Percentiles rank a stretch among this genome's conserved stretches.
Conservation (phyloP, 1,140 invertebrate genomes). For the Pseudomyrmex pallidus region DNA sequence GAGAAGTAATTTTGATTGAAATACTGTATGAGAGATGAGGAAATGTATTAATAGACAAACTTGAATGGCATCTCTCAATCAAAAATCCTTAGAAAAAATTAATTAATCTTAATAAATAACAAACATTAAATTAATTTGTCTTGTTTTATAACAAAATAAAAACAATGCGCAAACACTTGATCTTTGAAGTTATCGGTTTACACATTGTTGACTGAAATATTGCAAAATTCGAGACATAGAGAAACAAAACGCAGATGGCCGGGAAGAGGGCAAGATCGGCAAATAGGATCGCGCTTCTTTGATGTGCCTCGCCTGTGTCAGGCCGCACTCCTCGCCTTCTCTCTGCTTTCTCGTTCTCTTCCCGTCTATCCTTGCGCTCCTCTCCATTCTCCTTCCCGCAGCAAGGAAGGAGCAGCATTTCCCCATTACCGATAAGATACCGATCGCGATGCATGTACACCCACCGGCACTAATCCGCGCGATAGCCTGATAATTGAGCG, state of each 20-base stretch:
- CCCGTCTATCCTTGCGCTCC: background rate
- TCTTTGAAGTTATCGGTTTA: background rate
- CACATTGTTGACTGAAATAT: conserved; percentile 1
- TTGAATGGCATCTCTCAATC: too few relatives aligned
- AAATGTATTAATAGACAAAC: too few relatives aligned
- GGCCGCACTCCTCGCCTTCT: conserved; percentile 7
- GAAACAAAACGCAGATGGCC: background rate
- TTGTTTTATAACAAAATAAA: background rate
- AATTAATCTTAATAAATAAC: too few relatives aligned
- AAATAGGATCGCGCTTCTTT: conserved; percentile 39
- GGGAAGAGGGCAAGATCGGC: conserved; percentile 3
- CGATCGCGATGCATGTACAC: conserved; percentile 64
- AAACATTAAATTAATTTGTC: background rate
- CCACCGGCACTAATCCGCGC: conserved; percentile 61
- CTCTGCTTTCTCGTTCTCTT: background rate
- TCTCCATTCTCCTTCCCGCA: conserved; percentile 21
- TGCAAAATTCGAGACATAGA: background rate
- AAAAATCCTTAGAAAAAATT: too few relatives aligned
- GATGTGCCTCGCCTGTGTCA: conserved; percentile 58
- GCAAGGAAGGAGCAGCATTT: conserved; percentile 53
- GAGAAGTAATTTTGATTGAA: too few relatives aligned
- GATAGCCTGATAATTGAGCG: conserved; percentile 69
- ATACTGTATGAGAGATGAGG: too few relatives aligned
- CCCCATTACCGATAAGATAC: conserved; percentile 70
- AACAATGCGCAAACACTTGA: too few relatives aligned